A percentile compares a stretch with the other conserved stretches of the same genome.
These are phyloP conservation scores for Vesta saturnalis DNA, from an alignment of 2,888 invertebrate species.

Conservation along the genomic window DNA sequence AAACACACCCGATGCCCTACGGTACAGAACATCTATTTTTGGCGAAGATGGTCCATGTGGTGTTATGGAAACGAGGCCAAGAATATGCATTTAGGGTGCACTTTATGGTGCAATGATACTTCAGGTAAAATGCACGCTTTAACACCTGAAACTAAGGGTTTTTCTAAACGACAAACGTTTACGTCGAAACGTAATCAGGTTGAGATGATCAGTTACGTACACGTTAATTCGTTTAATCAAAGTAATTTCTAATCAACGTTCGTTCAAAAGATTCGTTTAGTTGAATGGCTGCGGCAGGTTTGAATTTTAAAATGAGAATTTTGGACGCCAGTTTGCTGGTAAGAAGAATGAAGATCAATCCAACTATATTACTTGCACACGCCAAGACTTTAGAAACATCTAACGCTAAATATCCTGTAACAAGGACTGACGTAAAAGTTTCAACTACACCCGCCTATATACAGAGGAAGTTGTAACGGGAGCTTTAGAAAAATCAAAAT, in stretches of 20 bases:
- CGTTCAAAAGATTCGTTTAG: neutral
- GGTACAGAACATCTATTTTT: neutral
- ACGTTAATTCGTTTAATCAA: neutral
- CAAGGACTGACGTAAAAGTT: too few relatives aligned
- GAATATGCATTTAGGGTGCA: too few relatives aligned
- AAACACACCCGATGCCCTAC: neutral
- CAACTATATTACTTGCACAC: too few relatives aligned
- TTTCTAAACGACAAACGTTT: neutral
- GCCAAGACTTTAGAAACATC: too few relatives aligned
- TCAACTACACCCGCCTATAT: too few relatives aligned
- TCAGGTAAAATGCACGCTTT: neutral
- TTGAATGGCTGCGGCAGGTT: neutral
- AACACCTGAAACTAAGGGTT: neutral
- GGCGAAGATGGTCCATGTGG: neutral
- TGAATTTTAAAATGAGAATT: too few relatives aligned
- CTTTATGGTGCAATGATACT: neutral
- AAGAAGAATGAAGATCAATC: too few relatives aligned
- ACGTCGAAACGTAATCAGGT: neutral
- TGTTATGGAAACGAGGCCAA: neutral
- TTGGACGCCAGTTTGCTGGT: too few relatives aligned
- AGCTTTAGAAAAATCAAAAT: too few relatives aligned
- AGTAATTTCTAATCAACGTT: neutral
- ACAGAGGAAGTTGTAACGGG: too few relatives aligned
- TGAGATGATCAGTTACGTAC: conserved; percentile 2
- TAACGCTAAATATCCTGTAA: too few relatives aligned